Conservation (phyloP, 2,797 vertebrate genomes). For the Myotis vivesi region DNA sequence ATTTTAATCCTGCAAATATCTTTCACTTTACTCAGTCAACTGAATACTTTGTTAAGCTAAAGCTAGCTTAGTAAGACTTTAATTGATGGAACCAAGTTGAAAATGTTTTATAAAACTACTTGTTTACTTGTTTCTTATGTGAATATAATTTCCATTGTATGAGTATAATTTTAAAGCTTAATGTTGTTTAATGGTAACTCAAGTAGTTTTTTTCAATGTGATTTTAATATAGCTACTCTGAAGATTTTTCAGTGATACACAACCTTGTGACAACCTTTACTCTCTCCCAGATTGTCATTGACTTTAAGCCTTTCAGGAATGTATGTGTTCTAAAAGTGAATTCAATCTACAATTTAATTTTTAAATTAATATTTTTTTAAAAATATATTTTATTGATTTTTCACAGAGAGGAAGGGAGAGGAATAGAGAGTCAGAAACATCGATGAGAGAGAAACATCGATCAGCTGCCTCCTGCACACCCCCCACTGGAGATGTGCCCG, state of each 20-base stretch:
- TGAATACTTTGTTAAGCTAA: conserved; percentile 2
- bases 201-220: background rate
- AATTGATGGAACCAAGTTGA: conserved; percentile 25
- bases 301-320: background rate
- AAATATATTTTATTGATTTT: too few species aligned
- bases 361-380: background rate
- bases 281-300: background rate
- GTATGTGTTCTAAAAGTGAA: background rate
- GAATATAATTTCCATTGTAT: conserved; percentile 15
- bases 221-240: background rate
- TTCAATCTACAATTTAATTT: conserved; percentile 28
- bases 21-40: conserved; percentile 14
- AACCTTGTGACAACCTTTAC: background rate
- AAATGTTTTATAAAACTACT: conserved; percentile 2
- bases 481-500: too few species aligned
- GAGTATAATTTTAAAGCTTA: conserved; percentile 17
- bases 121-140: conserved; percentile 12
- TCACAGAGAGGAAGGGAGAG: too few species aligned
- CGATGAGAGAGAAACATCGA: too few species aligned
- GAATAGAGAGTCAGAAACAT: too few species aligned
- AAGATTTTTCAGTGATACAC: background rate
- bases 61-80: conserved; percentile 35
- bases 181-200: background rate
- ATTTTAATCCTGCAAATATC: background rate
- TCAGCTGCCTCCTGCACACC: too few species aligned